phyloP scores from a whole-genome alignment of 2,113 vertebrate species.

The Bubo bubo region DNA sequence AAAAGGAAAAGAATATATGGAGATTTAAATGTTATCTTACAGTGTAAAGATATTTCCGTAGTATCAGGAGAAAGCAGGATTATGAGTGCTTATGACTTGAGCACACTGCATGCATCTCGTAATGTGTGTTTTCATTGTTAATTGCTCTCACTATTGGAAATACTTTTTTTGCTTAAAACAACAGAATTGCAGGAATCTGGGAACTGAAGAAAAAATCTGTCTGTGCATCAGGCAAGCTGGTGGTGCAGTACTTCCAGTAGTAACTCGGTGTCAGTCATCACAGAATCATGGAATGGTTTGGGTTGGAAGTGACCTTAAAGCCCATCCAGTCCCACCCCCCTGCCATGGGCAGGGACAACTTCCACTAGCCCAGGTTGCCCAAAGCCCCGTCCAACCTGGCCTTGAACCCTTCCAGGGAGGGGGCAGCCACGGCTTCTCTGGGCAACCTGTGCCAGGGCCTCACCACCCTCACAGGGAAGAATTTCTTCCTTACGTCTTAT shows the following conservation, averaged over 20 bases:
- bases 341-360: no score
- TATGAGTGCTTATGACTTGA: not conserved
- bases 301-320: no score
- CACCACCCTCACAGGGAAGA: no score
- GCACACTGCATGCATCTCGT: not conserved
- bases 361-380: no score
- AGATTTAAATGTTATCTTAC: not conserved
- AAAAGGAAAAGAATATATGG: not conserved
- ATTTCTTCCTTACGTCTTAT: not conserved
- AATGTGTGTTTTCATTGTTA: not conserved
- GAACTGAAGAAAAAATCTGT: not conserved
- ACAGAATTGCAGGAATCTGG: not conserved
- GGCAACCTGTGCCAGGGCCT: no score
- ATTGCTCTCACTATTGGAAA: slow-evolving; percentile 1
- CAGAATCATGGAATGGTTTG: no score
- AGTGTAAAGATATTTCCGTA: not conserved
- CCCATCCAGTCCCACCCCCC: no score
- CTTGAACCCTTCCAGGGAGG: no score
- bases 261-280: not conserved
- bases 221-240: not conserved
- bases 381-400: no score
- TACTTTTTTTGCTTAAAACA: not conserved
- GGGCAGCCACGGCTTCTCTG: no score
- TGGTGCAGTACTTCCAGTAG: not conserved
- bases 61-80: not conserved